Percentiles rank a stretch among this genome's conserved stretches.
Evolutionary conservation across 2,888 invertebrate species (phyloP).

Genomic region (Gisinianus flammeolus): DNA sequence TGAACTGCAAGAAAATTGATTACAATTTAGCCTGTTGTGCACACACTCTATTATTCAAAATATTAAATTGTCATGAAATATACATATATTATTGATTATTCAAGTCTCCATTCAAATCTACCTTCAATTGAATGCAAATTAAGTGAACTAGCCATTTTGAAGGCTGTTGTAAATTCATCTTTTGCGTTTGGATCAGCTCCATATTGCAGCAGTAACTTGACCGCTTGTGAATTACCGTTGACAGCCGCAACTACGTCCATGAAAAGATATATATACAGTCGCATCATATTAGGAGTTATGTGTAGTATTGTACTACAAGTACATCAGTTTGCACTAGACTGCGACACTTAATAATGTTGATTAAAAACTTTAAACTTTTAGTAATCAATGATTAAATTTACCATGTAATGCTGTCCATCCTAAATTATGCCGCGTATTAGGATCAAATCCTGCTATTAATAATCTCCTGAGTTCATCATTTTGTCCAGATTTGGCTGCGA

Average conservation of each 20-base stretch:
- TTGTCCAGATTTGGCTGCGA: slow-evolving; percentile 27
- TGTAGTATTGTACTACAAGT: too few relatives aligned
- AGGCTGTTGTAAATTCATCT: slow-evolving; percentile 77
- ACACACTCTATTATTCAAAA: neutral
- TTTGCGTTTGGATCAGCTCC: slow-evolving; percentile 81
- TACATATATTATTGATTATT: neutral
- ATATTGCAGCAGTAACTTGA: slow-evolving; percentile 69
- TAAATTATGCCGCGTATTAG: slow-evolving; percentile 75
- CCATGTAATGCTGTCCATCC: slow-evolving; percentile 89
- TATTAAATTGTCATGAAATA: too few relatives aligned
- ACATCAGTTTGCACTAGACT: too few relatives aligned
- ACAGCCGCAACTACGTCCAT: slow-evolving; percentile 79
- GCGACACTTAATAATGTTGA: neutral
- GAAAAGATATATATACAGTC: neutral
- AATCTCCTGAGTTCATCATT: slow-evolving; percentile 33
- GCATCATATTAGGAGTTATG: too few relatives aligned
- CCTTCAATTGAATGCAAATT: slow-evolving; percentile 77
- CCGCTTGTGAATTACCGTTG: slow-evolving; percentile 71
- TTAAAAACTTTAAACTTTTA: neutral
- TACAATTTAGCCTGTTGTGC: neutral
- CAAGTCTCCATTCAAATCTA: slow-evolving; percentile 58
- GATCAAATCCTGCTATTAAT: slow-evolving; percentile 62
- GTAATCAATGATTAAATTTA: slow-evolving; percentile 63
- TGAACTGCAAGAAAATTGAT: slow-evolving; percentile 60
- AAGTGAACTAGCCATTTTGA: slow-evolving; percentile 70